A percentile compares a stretch with the other conserved stretches of the same genome.
Conservation (phyloP, 2,797 vertebrate species). For the Tragopan temminckii region DNA sequence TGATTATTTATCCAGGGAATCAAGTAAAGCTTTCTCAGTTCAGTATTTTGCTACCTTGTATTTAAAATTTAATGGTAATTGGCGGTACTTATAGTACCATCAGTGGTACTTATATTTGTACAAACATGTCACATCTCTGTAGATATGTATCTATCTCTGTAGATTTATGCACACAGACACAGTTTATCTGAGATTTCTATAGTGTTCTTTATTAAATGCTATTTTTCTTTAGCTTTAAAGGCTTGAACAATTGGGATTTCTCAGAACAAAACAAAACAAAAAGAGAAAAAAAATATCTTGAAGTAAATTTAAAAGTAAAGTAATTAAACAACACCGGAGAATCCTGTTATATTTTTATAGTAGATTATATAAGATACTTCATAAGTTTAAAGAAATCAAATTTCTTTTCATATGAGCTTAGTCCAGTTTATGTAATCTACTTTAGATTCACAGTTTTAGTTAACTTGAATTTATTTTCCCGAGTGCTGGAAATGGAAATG, state of each 20-base stretch:
- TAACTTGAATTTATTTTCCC: background rate
- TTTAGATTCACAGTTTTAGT: background rate
- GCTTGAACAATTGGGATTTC: background rate
- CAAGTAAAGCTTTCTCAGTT: background rate
- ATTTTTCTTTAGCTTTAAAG: background rate
- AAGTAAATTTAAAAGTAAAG: background rate
- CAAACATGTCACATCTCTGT: background rate
- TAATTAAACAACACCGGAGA: background rate
- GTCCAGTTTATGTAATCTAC: background rate
- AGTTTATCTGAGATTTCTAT: background rate
- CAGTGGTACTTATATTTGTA: background rate
- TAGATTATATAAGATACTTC: background rate
- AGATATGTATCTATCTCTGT: background rate
- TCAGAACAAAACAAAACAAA: background rate
- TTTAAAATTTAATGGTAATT: conserved; percentile 4
- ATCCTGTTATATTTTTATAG: background rate
- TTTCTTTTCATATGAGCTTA: background rate
- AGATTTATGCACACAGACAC: background rate
- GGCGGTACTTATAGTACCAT: too few relatives aligned
- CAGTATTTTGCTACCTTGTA: background rate
- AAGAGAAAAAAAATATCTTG: background rate
- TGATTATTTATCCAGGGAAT: background rate
- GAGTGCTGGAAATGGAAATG: background rate
- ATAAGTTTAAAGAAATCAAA: background rate
- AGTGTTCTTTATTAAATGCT: background rate